Evolutionary conservation across 2,797 vertebrate genomes (phyloP).

Genomic region (Sphenodon punctatus): DNA sequence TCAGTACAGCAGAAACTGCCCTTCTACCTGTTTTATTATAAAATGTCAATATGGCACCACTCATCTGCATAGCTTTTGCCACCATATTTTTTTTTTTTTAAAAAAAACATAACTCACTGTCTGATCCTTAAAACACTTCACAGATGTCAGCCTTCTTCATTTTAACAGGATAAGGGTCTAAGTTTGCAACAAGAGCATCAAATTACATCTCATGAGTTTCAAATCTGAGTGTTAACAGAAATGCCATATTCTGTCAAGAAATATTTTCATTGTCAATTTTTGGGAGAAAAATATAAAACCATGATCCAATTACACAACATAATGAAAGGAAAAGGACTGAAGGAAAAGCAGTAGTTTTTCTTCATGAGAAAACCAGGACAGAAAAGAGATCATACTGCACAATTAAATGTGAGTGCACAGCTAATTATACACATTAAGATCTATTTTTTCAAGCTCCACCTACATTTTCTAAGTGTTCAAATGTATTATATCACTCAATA

Average conservation of each 20-base stretch:
- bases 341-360: not conserved
- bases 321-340: not conserved
- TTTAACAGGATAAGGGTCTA: not conserved
- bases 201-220: not conserved
- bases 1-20: too few relatives aligned
- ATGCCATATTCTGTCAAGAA: not conserved
- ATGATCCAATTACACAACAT: not conserved
- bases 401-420: rapidly evolving
- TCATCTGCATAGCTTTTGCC: too few relatives aligned
- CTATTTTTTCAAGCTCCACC: not conserved
- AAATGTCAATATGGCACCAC: too few relatives aligned
- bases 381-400: too few relatives aligned
- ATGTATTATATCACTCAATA: not conserved
- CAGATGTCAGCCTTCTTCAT: not conserved
- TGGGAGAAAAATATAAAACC: not conserved
- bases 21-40: too few relatives aligned
- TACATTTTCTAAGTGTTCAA: not conserved
- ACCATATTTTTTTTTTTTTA: too few relatives aligned
- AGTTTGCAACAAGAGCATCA: not conserved
- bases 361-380: not conserved
- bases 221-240: not conserved
- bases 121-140: not conserved
- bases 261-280: not conserved
- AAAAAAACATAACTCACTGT: too few relatives aligned
- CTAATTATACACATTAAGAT: not conserved